phyloP scores from a whole-genome alignment of 2,888 invertebrate species.

The Andrena camellia region DNA sequence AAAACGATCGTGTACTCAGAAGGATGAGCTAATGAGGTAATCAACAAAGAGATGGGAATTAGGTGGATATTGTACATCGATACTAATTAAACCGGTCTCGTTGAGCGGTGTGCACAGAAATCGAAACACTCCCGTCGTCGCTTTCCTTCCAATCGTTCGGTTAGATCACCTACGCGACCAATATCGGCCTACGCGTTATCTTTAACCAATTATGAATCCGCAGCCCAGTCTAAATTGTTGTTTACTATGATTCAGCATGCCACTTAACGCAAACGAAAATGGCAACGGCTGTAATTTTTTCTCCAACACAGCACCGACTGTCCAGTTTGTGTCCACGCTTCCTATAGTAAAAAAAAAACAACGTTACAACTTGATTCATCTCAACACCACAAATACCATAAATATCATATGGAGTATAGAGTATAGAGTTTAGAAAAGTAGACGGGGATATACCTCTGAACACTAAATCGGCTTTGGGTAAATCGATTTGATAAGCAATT shows the following conservation, averaged over 20 bases:
- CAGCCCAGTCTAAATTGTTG: conserved; percentile 97
- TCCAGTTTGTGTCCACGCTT: conserved; percentile 96
- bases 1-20: conserved; percentile 55
- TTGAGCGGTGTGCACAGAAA: conserved; percentile 31
- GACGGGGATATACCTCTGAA: conserved; percentile 91
- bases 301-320: conserved; percentile 96
- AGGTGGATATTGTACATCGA: conserved; percentile 41
- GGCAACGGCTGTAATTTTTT: conserved; percentile 97
- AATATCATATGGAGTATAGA: too few species aligned
- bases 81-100: conserved; percentile 57
- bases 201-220: conserved; percentile 96
- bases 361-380: neutral
- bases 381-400: too few species aligned
- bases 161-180: conserved; percentile 40
- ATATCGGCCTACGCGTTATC: conserved; percentile 23
- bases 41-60: conserved; percentile 51
- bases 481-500: conserved; percentile 97
- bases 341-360: conserved; percentile 86
- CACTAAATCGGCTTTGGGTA: conserved; percentile 97
- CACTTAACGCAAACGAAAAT: conserved; percentile 96
- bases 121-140: conserved; percentile 34
- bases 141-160: conserved; percentile 39
- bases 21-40: conserved; percentile 54
- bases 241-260: conserved; percentile 96
- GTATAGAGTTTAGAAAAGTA: too few species aligned